Base-by-base conservation (phyloP, 2,888 invertebrate genomes). In the Silvanus unidentatus region DNA sequence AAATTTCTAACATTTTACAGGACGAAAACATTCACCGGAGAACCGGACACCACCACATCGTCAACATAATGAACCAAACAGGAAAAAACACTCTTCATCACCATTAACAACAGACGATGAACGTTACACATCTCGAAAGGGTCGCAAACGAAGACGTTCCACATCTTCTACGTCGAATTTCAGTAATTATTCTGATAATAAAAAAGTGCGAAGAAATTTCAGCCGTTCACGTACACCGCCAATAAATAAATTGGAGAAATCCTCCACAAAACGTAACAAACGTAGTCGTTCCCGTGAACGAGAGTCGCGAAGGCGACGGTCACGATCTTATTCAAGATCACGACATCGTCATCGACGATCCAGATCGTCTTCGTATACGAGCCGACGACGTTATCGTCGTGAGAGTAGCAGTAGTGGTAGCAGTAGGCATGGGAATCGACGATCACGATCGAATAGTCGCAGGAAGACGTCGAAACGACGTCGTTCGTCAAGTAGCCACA, bases 61-160 rank as follows among this genome's bases (percentile, higher is more conserved):
- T 39, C n/a, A 39, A 12, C 32, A 32, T 16, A 34, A 41, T 42
- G 41, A 14, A 28, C 30, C 47, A 16, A 49, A 47, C 39, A 28
- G 48, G 11, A 52, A 51, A 42, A 39, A 48, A n/a, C 42, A 49
- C 12, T 55, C 59, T 5, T 45, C 53, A 8, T 58, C 56, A 9
- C 47, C 47, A 13, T 57, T 55, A 1, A 56, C 58, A 2, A 52
- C 48, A 10, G 47, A 44, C n/a, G 47, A 48, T 30, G 50, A 48
- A 12, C 32, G 45, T 35, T 16, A 28, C 27, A 42, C 45, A 30
- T 47, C 50, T 6, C 48, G 47, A 29, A 48, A 45, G 16, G 42
- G 46, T 39, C 47, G 53, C 13, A 49, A 50, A 40, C 43, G 50
- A 30, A 45, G 48, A 9, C 47, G 55, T 2, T 56, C 58, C 14